Percentiles rank a stretch among this genome's conserved stretches.
Conservation (phyloP, 1,140 invertebrate genomes). For the Panonychus citri region DNA sequence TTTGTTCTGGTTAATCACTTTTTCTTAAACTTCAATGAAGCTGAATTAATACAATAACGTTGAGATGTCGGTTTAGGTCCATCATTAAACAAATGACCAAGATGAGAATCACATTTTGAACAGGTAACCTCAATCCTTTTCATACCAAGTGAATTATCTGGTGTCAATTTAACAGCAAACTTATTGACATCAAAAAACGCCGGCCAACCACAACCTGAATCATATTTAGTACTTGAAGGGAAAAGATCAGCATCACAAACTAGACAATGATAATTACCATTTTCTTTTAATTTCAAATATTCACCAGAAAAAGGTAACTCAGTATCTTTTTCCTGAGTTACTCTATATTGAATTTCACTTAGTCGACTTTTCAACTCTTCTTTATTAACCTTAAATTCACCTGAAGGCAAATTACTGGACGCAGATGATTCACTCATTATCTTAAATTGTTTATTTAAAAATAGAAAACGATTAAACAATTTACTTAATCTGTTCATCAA, state of each 20-base stretch:
- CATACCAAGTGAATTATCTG: slow-evolving; percentile 65
- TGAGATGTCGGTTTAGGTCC: slow-evolving; percentile 76
- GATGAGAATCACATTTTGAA: slow-evolving; percentile 60
- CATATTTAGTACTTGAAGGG: slow-evolving; percentile 74
- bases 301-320: slow-evolving; percentile 31
- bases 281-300: slow-evolving; percentile 67
- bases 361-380: slow-evolving; percentile 58
- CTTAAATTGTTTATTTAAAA: too few species aligned
- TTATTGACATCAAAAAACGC: slow-evolving; percentile 82
- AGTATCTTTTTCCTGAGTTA: slow-evolving; percentile 71
- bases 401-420: neutral
- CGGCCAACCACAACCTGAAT: slow-evolving; percentile 93
- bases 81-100: slow-evolving; percentile 94
- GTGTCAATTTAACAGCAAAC: slow-evolving; percentile 58
- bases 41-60: slow-evolving; percentile 87
- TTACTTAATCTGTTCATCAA: slow-evolving; percentile 89
- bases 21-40: slow-evolving; percentile 45
- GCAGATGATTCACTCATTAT: neutral
- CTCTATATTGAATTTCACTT: slow-evolving; percentile 72
- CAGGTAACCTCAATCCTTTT: slow-evolving; percentile 33
- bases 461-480: slow-evolving; percentile 29
- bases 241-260: slow-evolving; percentile 77
- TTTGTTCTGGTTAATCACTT: neutral
- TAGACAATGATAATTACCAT: slow-evolving; percentile 67
- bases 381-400: slow-evolving; percentile 26